Base-by-base conservation (phyloP, 2,888 invertebrate species). In the Hoplodrina blanda region DNA sequence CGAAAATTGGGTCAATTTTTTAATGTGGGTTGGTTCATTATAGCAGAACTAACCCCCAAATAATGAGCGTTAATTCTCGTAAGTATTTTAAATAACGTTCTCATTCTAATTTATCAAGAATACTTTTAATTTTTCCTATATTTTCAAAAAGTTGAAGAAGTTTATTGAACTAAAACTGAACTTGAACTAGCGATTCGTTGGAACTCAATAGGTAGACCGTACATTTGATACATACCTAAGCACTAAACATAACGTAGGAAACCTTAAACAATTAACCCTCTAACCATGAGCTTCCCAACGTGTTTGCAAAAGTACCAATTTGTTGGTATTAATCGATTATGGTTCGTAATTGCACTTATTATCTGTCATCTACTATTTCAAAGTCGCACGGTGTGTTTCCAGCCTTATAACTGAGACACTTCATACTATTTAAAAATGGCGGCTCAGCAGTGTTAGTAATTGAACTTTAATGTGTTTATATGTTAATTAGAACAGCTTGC, bases 321-420 rank as follows among this genome's bases (percentile, higher is more conserved):
- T 46, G 11, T 15, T 8, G 20, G 33, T 37, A 60, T 60, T 59
- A 17, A 50, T 37, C 19, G 19, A 74, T 74, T 60, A 75, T 52
- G 13, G 33, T 15, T 10, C 11, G 17, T 20, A 76, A 76, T 64
- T 76, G 62, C 37, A 20, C 77, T 69, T 63, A 75, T 63, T 76
- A 76, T 13, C 13, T 54, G 3, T 50, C 54, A 52, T 54, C 44
- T 52, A 55, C 11, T 56, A 53, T 49, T 41, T 74, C 30, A 60
- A 62, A 64, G 19, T n/a, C 17, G 0, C 20, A 17, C 4, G 33
- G 50, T 62, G 30, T 64, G 33, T 49, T n/a, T 50, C 20, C 17
- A 57, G 61, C 46, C 33, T 72, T 71, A 53, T 62, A 50, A 15
- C 15, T n/a, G 63, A 11, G 50, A 55, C 44, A 65, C 15, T 68